Conservation (phyloP, 2,888 invertebrate species). For the Melieria picta region DNA sequence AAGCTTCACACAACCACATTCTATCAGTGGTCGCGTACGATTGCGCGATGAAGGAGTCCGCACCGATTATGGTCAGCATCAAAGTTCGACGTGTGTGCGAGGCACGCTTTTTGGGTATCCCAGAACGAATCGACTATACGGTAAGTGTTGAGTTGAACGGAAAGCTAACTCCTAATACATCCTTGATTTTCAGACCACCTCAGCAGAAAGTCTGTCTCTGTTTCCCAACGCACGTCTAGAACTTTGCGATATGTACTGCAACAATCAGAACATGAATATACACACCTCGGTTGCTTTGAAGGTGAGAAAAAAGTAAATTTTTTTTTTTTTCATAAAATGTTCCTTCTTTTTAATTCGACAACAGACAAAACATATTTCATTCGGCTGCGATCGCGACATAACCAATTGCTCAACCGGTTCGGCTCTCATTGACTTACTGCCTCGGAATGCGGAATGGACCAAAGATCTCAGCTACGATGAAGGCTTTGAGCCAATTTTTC, state of each 20-base stretch:
- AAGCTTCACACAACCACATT: conserved; percentile 94
- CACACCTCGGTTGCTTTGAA: conserved; percentile 63
- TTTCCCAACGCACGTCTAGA: conserved; percentile 65
- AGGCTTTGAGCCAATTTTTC: conserved; percentile 91
- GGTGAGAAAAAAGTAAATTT: conserved; percentile 44
- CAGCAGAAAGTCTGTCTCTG: conserved; percentile 60
- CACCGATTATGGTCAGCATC: conserved; percentile 95
- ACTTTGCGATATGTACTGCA: conserved; percentile 66
- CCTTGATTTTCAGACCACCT: conserved; percentile 53
- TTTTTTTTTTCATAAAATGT: too few species aligned
- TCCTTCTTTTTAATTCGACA: too few species aligned
- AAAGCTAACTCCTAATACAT: background rate
- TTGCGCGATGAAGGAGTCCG: conserved; percentile 94
- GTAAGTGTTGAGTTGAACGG: conserved; percentile 47
- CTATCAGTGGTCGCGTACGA: conserved; percentile 96
- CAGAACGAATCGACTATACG: conserved; percentile 65
- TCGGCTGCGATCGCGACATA: conserved; percentile 92
- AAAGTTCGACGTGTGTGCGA: conserved; percentile 86
- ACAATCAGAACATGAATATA: conserved; percentile 59
- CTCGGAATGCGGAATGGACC: conserved; percentile 80
- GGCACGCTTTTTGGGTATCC: conserved; percentile 79
- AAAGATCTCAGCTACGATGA: conserved; percentile 84
- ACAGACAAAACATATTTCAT: conserved; percentile 81
- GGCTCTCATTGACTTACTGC: conserved; percentile 57
- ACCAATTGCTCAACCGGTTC: conserved; percentile 59